Conservation (phyloP, 2,113 vertebrate species). For the Candoia aspera region DNA sequence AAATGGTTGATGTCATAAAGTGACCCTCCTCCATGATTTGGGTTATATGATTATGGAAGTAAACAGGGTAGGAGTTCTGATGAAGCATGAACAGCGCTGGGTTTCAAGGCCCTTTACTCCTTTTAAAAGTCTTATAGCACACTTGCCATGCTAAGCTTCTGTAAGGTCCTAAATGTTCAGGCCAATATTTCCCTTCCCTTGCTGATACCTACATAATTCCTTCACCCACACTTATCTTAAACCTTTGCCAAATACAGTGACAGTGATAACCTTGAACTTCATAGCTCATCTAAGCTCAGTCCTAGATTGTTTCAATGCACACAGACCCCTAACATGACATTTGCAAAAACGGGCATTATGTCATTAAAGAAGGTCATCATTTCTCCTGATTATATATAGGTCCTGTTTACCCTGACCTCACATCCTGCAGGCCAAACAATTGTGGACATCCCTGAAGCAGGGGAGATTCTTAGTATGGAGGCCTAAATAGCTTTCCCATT, state of each 20-base stretch:
- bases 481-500: no score
- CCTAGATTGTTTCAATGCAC: background rate
- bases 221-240: background rate
- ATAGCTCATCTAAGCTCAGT: background rate
- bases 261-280: background rate
- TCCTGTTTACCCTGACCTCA: no score
- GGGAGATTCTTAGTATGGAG: no score
- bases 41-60: background rate
- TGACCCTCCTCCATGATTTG: no score
- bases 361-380: background rate
- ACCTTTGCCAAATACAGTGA: background rate
- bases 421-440: no score
- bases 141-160: background rate
- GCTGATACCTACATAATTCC: background rate
- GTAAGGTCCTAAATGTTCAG: background rate
- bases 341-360: background rate
- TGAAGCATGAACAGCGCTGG: background rate
- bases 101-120: background rate
- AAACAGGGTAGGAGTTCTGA: background rate
- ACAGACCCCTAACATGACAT: background rate
- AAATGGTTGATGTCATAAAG: background rate
- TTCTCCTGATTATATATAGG: background rate
- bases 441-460: no score
- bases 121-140: background rate
- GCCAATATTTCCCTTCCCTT: background rate